Conservation (phyloP, 2,113 vertebrate genomes). For the Entelurus aequoreus region DNA sequence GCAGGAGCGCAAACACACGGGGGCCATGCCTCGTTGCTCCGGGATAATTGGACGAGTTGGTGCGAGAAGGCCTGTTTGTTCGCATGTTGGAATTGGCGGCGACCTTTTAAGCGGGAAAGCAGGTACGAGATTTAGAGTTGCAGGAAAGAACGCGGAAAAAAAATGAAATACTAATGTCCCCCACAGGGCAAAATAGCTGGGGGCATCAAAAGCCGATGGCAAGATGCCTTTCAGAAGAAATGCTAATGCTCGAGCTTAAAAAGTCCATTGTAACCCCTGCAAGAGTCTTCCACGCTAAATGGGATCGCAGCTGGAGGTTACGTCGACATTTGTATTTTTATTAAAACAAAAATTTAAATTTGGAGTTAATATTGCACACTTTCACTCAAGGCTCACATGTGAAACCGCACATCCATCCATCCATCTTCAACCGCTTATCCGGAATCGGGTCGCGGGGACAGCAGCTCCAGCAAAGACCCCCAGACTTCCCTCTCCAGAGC, state of each 20-base stretch:
- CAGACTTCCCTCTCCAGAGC: too few relatives aligned
- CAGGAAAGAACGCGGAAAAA: constrained; percentile 3
- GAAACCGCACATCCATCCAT: too few relatives aligned
- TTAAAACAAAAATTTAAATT: constrained; percentile 26
- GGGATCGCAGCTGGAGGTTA: constrained; percentile 23
- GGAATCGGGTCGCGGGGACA: too few relatives aligned
- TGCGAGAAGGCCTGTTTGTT: constrained; percentile 38
- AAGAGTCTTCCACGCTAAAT: constrained; percentile 36
- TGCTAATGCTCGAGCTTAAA: constrained; percentile 14
- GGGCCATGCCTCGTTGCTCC: constrained; percentile 65
- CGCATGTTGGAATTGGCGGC: constrained; percentile 49
- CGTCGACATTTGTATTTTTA: constrained; percentile 1
- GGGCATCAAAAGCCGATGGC: constrained; percentile 43
- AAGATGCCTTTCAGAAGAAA: constrained; percentile 38
- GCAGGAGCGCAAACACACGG: constrained; percentile 36
- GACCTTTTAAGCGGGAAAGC: constrained; percentile 43
- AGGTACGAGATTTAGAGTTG: constrained; percentile 55
- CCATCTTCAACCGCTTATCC: too few relatives aligned
- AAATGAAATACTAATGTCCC: constrained; percentile 33
- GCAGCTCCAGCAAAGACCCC: too few relatives aligned
- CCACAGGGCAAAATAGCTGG: constrained; percentile 60
- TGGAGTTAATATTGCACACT: constrained; percentile 13
- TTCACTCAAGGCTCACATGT: not conserved
- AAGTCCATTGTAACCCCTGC: constrained; percentile 1
- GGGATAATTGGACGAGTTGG: constrained; percentile 69